Evolutionary conservation across 2,113 vertebrate species (phyloP).

Genomic region (Lota lota): DNA sequence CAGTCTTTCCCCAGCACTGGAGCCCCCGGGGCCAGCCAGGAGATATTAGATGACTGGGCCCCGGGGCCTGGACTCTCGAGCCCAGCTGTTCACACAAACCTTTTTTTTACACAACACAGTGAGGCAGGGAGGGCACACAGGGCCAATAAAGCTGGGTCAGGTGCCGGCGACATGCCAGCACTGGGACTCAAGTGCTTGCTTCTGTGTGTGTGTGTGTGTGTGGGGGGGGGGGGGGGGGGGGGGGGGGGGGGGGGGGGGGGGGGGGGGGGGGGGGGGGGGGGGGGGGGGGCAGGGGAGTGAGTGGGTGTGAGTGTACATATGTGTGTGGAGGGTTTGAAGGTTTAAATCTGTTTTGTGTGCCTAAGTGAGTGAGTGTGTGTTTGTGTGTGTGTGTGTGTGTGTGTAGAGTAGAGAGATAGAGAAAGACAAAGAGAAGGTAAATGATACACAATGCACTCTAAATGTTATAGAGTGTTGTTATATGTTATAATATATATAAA

Average conservation of each 20-base stretch:
- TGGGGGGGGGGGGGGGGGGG: background rate
- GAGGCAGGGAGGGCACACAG: constrained; percentile 48
- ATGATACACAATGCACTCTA: too few species aligned
- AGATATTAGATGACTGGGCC: constrained; percentile 61
- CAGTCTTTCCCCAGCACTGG: constrained; percentile 50
- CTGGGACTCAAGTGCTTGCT: constrained; percentile 30
- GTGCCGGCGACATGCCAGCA: constrained; percentile 55
- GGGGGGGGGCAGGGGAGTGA: background rate
- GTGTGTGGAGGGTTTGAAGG: background rate
- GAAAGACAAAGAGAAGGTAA: too few species aligned
- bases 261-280: background rate
- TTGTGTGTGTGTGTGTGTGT: background rate
- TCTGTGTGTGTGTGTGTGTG: constrained; percentile 11
- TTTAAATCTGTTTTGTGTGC: background rate
- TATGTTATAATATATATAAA: too few species aligned
- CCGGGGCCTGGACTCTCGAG: constrained; percentile 47
- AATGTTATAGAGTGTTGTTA: too few species aligned
- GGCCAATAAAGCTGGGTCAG: constrained; percentile 67
- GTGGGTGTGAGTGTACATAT: background rate
- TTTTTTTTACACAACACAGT: constrained; percentile 49
- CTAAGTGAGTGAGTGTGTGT: background rate
- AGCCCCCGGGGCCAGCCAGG: constrained; percentile 51
- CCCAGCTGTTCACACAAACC: constrained; percentile 76
- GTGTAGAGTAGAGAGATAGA: background rate
- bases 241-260: background rate